Base-by-base conservation (phyloP, 2,888 invertebrate species). In the Cyaniris semiargus region DNA sequence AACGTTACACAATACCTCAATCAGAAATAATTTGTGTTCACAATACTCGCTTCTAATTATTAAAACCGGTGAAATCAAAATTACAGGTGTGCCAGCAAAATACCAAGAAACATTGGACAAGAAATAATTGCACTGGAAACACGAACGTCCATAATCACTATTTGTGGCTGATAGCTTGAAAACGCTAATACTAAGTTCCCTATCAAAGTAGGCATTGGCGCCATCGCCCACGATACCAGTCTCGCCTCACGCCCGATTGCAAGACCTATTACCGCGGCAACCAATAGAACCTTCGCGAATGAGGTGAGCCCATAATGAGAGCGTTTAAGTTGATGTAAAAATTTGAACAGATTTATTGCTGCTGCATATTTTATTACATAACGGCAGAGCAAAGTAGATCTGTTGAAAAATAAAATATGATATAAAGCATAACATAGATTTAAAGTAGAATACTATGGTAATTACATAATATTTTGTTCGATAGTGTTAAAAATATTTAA, bases 81-180 rank as follows among this genome's bases (percentile, higher is more conserved):
- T 78, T 76, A 78, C 79, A 77, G 76, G 76, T 78, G 78, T 75
- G 75, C 80, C 78, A 78, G 79, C 79, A 78, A 80, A 80, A 81
- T 80, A 76, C 79, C 79, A 77, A 79, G 80, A 78, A 80, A 80
- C 80, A 76, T 79, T 79, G 75, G 80, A 78, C 80, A 80, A 83
- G 85, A 88, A 89, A 90, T 90, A 89, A 89, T 87, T 86, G 85
- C 85, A 86, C 85, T 86, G 80, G 85, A 85, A 86, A 86, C 85
- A 85, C 86, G 85, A 81, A 82, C 80, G 82, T 84, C 85, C 83
- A 85, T 89, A 89, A 90, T 89, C 89, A 88, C 86, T 83, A 86
- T 86, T 84, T 83, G 84, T 81, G 83, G 84, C 84, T 85, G 89
- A 88, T 89, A 88, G 81, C 79, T 81, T 80, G 80, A 80, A 81